phyloP scores from a whole-genome alignment of 2,888 invertebrate genomes.

The Microplitis manilae region DNA sequence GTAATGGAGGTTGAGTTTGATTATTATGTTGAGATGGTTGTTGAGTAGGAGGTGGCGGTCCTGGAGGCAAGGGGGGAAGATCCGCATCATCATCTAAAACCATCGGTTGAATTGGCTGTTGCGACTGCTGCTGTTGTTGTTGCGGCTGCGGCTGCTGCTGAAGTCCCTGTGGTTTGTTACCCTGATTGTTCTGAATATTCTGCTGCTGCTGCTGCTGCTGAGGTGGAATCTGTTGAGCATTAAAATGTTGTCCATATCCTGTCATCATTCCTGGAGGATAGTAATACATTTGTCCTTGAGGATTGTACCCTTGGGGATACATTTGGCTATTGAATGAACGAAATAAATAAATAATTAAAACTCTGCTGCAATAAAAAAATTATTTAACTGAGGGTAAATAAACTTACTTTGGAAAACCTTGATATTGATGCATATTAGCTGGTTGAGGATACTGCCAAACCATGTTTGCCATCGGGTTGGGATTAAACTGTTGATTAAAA shows the following conservation, averaged over 20 bases:
- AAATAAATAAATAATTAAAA: constrained; percentile 5
- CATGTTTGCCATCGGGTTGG: constrained; percentile 67
- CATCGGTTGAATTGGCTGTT: constrained; percentile 71
- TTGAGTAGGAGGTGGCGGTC: constrained; percentile 73
- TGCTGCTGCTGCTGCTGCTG: constrained; percentile 54
- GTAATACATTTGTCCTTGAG: constrained; percentile 67
- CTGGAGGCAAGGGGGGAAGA: constrained; percentile 76
- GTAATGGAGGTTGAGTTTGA: constrained; percentile 68
- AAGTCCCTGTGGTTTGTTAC: constrained; percentile 57
- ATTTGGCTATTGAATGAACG: constrained; percentile 58
- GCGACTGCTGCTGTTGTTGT: constrained; percentile 59
- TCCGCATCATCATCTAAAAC: constrained; percentile 72
- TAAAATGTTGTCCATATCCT: constrained; percentile 64
- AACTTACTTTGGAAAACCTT: constrained; percentile 66
- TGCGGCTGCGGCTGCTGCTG: constrained; percentile 58
- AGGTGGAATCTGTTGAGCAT: constrained; percentile 63
- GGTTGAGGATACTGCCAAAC: constrained; percentile 69
- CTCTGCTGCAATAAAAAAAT: neutral
- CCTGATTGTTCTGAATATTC: constrained; percentile 59
- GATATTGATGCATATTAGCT: constrained; percentile 67
- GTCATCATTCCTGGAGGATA: constrained; percentile 68
- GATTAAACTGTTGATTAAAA: constrained; percentile 51
- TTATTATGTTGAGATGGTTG: constrained; percentile 59
- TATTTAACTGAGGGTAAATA: neutral
- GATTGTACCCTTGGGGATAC: constrained; percentile 64